phyloP scores from a whole-genome alignment of 2,113 vertebrate genomes.

The Pristiophorus japonicus region DNA sequence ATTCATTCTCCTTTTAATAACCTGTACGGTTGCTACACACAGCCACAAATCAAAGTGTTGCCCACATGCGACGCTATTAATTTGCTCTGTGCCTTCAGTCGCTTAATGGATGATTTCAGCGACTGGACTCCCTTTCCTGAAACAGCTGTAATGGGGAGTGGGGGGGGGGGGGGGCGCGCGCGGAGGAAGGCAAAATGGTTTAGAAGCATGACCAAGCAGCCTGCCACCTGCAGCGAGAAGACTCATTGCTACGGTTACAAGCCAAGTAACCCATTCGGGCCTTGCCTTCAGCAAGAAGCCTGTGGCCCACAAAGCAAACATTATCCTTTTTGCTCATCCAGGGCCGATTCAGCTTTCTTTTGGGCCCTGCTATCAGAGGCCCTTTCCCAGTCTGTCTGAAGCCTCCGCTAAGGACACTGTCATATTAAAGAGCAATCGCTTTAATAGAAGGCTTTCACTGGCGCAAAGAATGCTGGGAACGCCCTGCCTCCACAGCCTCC shows the following conservation, averaged over 20 bases:
- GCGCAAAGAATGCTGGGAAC: background rate
- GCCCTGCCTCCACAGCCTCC: background rate
- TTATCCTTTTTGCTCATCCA: background rate
- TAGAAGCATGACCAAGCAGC: background rate
- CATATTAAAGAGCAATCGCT: background rate
- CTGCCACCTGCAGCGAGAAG: background rate
- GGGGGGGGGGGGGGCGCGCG: background rate
- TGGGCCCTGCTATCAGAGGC: background rate
- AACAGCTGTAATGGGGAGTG: background rate
- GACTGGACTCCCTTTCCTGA: background rate
- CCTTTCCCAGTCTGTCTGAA: background rate
- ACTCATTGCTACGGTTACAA: background rate
- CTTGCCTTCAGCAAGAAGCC: background rate
- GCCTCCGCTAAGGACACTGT: background rate
- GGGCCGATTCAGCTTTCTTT: background rate
- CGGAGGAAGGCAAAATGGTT: background rate
- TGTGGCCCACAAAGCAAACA: background rate
- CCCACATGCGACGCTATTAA: background rate
- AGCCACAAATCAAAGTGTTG: background rate
- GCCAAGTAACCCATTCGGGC: background rate
- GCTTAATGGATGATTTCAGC: background rate
- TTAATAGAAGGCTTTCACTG: constrained; percentile 5
- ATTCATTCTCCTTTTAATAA: background rate
- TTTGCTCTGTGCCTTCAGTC: background rate
- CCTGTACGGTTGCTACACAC: background rate